phyloP scores from a whole-genome alignment of 2,888 invertebrate species.

The Uropetala carovei region DNA sequence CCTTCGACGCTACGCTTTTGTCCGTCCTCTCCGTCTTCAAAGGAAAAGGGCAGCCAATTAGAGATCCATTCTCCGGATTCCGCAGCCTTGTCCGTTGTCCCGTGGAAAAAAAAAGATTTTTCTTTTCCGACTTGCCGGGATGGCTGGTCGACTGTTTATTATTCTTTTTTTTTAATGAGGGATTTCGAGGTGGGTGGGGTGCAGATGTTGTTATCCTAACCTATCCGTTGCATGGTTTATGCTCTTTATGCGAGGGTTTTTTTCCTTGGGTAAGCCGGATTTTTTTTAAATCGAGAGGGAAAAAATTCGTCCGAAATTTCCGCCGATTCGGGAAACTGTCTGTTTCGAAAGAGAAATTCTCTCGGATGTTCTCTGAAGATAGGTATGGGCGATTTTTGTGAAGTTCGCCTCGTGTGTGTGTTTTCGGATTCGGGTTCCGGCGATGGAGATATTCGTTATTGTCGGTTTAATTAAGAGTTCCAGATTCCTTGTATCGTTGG shows the following conservation, averaged over 20 bases:
- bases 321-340: neutral
- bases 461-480: neutral
- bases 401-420: neutral
- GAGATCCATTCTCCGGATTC: constrained; percentile 58
- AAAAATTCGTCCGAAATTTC: neutral
- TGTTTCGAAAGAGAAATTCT: no score
- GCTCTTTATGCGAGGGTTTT: neutral
- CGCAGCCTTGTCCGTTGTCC: constrained; percentile 55
- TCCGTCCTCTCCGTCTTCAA: neutral
- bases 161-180: neutral
- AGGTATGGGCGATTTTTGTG: neutral
- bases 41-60: constrained; percentile 61
- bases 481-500: neutral
- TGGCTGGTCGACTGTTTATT: constrained; percentile 4
- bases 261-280: neutral
- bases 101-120: neutral
- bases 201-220: neutral
- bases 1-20: neutral
- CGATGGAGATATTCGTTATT: neutral
- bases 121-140: neutral
- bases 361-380: no score
- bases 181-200: neutral
- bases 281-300: neutral
- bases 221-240: neutral
- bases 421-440: neutral